Percentiles rank a stretch among this genome's conserved stretches.
phyloP scores from a whole-genome alignment of 2,797 vertebrate genomes.

The Threskiornis aethiopicus region DNA sequence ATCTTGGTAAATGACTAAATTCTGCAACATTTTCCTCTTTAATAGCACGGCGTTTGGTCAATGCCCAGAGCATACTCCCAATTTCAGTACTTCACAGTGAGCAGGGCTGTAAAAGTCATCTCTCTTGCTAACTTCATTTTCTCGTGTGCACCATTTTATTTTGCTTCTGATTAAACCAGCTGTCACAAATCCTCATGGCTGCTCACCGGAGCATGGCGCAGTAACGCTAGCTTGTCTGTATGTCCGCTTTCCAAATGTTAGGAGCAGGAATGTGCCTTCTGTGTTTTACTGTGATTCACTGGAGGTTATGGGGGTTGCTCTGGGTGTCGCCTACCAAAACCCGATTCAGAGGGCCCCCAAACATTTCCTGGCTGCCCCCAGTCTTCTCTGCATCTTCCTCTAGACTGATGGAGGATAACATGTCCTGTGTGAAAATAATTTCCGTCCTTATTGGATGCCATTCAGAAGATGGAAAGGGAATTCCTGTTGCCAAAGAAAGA shows the following conservation, averaged over 20 bases:
- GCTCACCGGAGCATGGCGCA: constrained; percentile 52
- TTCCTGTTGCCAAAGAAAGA: neutral
- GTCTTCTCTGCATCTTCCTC: neutral
- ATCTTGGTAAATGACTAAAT: constrained; percentile 64
- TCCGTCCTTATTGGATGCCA: neutral
- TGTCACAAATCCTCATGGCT: constrained; percentile 55
- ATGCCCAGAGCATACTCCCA: neutral
- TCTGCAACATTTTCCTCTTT: constrained; percentile 36
- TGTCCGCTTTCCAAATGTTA: neutral
- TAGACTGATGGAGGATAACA: neutral
- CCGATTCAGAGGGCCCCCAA: neutral
- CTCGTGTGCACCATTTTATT: constrained; percentile 33
- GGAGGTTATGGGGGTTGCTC: neutral
- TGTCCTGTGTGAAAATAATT: neutral
- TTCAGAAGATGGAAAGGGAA: constrained; percentile 4
- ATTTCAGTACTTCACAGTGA: neutral
- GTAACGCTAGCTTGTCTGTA: constrained; percentile 32
- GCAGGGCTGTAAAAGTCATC: neutral
- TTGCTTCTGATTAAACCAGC: constrained; percentile 53
- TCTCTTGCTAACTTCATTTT: constrained; percentile 18
- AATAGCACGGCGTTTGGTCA: neutral
- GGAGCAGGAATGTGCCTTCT: neutral
- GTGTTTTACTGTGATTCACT: neutral
- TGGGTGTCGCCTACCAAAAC: neutral
- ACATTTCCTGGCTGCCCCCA: neutral